Base-by-base conservation (phyloP, 2,113 vertebrate species). In the Erpornis zantholeuca region DNA sequence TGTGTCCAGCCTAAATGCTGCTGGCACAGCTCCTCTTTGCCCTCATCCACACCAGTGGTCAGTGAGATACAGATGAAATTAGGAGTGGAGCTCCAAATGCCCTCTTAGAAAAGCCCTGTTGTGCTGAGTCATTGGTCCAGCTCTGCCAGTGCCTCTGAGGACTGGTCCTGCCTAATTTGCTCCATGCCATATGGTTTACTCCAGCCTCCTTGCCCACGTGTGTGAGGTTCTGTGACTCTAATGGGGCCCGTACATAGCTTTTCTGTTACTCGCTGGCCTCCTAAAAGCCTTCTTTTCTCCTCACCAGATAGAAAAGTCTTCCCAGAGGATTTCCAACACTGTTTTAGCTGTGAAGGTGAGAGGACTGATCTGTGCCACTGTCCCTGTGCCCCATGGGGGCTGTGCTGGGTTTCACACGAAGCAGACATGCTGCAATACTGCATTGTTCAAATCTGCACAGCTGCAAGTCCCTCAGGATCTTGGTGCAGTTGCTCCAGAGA, bases 21-120 rank as follows among this genome's bases (percentile, higher is more conserved):
- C 40, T 88, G 36, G 29, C 24, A 22, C 23, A 45, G 24, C 36
- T 70, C 2, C 0, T 31, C 29, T 63, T 78, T 71, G 47, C 60
- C 0, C 1, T n/a, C 54, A 1, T 52, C 36, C 22, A 60, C 31
- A 11, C 36, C 0, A 0, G 10, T 24, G 54, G 42, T 42, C 59
- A 82, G 59, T 24, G 40, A 64, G 16, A 36, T 49, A 29, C 15
- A 42, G 42, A 33, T 2, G 3, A 38, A 77, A 59, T 49, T 60
- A 49, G 42, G 42, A 65, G 5, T 33, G 27, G 29, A 28, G 19
- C 31, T 93, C 49, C 54, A n/a, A 15, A 49, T 54, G 5, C 33
- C 16, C 33, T 5, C 1, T 1, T 63, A 49, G 44, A 79, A 14
- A 28, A 78, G 49, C 23, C 3, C 12, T 56, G 49, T 80, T 16